A percentile compares a stretch with the other conserved stretches of the same genome.
Conservation (phyloP, 2,113 vertebrate genomes). For the human (Homo sapiens) region GRCh38 chr13:63091001-63091500, state of each 20-base stretch:
- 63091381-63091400: background rate
- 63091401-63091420: background rate
- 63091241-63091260: background rate
- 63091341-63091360: background rate
- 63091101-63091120: background rate
- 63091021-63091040: background rate
- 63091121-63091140: background rate
- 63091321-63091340: background rate
- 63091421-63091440: background rate
- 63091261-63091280: background rate
- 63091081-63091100: background rate
- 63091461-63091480: background rate
- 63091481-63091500: background rate
- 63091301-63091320: background rate
- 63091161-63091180: background rate
- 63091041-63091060: background rate
- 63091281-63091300: background rate
- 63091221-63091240: background rate
- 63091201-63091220: background rate
- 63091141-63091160: background rate
- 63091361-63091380: background rate
- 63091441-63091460: background rate
- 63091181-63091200: background rate
- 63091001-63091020: background rate
- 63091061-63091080: background rate